Evolutionary conservation across 1,140 invertebrate species (phyloP).

Genomic region (Drosophila repleta): DNA sequence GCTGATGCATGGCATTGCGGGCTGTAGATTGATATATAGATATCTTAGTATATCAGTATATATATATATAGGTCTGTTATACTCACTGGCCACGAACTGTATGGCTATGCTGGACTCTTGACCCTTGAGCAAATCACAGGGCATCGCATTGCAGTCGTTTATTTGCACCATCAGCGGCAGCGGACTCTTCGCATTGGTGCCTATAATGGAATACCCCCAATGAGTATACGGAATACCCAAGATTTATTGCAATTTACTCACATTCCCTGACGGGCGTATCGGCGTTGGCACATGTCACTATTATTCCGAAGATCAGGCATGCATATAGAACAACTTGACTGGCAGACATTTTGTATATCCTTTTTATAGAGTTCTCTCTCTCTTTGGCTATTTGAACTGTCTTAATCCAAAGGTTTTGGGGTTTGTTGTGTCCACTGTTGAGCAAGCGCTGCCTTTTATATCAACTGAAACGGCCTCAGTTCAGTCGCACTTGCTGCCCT

Average conservation of each 20-base stretch:
- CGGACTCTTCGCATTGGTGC: conserved; percentile 38
- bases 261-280: conserved; percentile 62
- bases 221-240: background rate
- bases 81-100: conserved; percentile 79
- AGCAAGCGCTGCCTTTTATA: conserved; percentile 34
- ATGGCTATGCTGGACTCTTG: conserved; percentile 56
- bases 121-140: conserved; percentile 67
- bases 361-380: background rate
- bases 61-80: background rate
- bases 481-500: conserved; percentile 39
- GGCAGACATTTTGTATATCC: conserved; percentile 31
- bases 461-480: conserved; percentile 14
- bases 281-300: conserved; percentile 23
- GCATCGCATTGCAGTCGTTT: conserved; percentile 54
- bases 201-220: conserved; percentile 15
- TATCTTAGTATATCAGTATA: background rate
- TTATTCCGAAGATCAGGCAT: conserved; percentile 37
- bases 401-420: conserved; percentile 12
- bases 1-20: conserved; percentile 50
- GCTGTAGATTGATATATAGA: conserved; percentile 19
- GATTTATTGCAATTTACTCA: conserved; percentile 29
- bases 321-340: conserved; percentile 22
- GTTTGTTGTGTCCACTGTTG: conserved; percentile 12
- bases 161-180: conserved; percentile 69
- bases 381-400: conserved; percentile 10